Conservation (phyloP, 2,888 invertebrate species). For the Cataglyphis cursor region DNA sequence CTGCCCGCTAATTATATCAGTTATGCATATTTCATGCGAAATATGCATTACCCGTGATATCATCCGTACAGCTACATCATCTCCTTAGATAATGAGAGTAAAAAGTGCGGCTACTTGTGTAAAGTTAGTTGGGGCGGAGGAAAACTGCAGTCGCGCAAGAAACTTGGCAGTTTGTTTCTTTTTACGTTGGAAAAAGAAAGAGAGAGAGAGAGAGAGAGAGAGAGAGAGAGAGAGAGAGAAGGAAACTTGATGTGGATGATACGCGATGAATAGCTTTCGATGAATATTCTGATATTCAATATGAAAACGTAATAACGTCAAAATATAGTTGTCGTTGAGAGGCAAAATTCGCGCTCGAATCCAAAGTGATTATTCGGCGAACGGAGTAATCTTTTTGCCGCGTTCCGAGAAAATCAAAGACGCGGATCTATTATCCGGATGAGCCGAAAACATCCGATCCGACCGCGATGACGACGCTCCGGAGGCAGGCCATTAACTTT, state of each 20-base stretch:
- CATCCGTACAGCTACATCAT: not conserved
- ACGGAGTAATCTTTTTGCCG: constrained; percentile 18
- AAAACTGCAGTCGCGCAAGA: not conserved
- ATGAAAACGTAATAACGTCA: not conserved
- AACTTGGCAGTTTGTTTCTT: constrained; percentile 4
- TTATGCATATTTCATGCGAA: constrained; percentile 33
- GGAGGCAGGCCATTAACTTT: constrained; percentile 49
- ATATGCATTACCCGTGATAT: constrained; percentile 13
- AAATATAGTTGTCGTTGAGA: not conserved
- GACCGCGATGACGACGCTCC: constrained; percentile 43
- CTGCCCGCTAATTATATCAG: constrained; percentile 18
- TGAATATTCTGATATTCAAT: constrained; percentile 34
- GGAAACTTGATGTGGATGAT: not conserved
- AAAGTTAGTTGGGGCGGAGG: constrained; percentile 18
- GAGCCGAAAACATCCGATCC: constrained; percentile 54
- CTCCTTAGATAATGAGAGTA: constrained; percentile 28
- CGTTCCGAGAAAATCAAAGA: constrained; percentile 20
- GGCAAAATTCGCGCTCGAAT: constrained; percentile 13
- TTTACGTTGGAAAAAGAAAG: not conserved
- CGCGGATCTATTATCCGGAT: constrained; percentile 53
- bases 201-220: not conserved
- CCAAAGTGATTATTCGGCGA: constrained; percentile 36
- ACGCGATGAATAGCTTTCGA: constrained; percentile 2
- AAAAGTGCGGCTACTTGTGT: constrained; percentile 24
- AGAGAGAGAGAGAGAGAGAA: not conserved